Evolutionary conservation across 2,797 vertebrate genomes (phyloP), one percentile per base, ranked within the genome.

Genomic region (Siniperca obscura): DNA sequence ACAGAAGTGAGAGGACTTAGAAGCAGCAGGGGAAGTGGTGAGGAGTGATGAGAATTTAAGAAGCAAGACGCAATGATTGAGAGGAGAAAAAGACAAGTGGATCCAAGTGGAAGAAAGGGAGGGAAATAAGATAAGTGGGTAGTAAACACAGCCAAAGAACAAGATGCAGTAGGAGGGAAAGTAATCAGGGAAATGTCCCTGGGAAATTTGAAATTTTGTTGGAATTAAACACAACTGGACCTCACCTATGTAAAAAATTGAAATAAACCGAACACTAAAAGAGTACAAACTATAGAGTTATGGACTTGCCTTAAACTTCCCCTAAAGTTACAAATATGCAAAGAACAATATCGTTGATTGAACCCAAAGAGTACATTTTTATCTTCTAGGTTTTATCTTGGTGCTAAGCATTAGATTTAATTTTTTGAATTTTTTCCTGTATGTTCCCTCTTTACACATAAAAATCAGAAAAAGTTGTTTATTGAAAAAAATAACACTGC

Each of bases 1-100:
- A 85, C 72, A 84, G 70, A 81, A 77, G 80, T 70, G 66, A 75
- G 75, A 80, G 48, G 83, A 76, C 80, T 83, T 74, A 81, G 67
- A 79, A 84, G 44, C 50, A 77, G 68, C 56, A 44, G 64, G 64
- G 78, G 52, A 74, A 80, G 55, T 69, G 56, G 59, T 30, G 69
- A 79, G 44, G 40, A 64, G 61, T 34, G 75, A 80, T 61, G 60
- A 64, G 75, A 85, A 75, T 79, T 78, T 60, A 59, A 60, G 57
- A 60, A 27, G 56, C 36, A 75, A 34, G 65, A 48, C 1, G 25
- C 16, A 40, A 7, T 50, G 53, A 73, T 72, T 22, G 56, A 44
- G 46, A 61, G 42, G 30, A 68, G 60, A 17, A 70, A 80, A 30
- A 81, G 11, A 52, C 52, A 38, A 66, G 50, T 42, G 70, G 48